Conservation (phyloP, 1,140 invertebrate species). For the Arctopsyche grandis region DNA sequence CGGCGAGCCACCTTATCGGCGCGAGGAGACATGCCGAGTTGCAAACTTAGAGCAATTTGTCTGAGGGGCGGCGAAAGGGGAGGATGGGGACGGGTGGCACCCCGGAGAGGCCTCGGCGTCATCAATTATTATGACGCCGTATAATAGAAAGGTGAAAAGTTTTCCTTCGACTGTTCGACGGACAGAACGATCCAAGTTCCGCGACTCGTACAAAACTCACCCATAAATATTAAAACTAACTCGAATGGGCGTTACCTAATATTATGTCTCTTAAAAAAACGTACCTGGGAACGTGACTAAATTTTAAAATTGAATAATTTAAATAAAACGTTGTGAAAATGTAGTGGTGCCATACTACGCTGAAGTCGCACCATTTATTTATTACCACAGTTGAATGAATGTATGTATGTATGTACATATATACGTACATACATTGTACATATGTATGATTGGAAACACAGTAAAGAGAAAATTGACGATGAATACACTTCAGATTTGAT, state of each 20-base stretch:
- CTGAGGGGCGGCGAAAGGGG: background rate
- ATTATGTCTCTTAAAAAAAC: background rate
- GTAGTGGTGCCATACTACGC: too few relatives aligned
- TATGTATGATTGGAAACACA: too few relatives aligned
- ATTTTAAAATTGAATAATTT: too few relatives aligned
- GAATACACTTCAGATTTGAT: too few relatives aligned
- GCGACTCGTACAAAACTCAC: background rate
- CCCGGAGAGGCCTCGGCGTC: background rate
- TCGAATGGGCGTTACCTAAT: background rate
- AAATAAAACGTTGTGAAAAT: too few relatives aligned
- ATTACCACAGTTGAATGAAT: background rate
- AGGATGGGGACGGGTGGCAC: too few relatives aligned
- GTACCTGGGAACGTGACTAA: too few relatives aligned
- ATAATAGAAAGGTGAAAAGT: conserved; percentile 22
- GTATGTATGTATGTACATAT: background rate
- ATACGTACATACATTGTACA: background rate
- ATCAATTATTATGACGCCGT: conserved; percentile 26
- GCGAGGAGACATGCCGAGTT: conserved; percentile 18
- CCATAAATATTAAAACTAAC: background rate
- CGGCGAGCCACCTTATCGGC: conserved; percentile 9
- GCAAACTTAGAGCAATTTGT: conserved; percentile 46
- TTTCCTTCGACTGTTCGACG: conserved; percentile 21
- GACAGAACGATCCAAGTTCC: conserved; percentile 12
- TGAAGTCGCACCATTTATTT: too few relatives aligned
- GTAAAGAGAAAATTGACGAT: too few relatives aligned